A percentile compares a stretch with the other conserved stretches of the same genome.
These are phyloP conservation scores for Mactromeris polynyma DNA, from an alignment of 2,888 invertebrate genomes.

Conservation along the genomic window DNA sequence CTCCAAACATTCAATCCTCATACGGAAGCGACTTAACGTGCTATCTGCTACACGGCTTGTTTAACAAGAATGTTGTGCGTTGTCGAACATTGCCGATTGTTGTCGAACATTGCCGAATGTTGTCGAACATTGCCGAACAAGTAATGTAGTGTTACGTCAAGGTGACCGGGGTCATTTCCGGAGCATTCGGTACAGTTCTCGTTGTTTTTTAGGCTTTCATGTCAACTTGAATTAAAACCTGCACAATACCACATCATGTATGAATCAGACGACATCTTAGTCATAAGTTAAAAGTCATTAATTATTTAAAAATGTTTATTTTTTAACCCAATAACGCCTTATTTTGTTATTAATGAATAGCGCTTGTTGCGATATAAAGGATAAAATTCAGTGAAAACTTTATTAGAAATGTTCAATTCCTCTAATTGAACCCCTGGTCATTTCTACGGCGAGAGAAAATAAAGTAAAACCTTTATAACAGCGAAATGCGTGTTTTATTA, in stretches of 20 bases:
- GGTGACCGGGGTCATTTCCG: conserved; percentile 64
- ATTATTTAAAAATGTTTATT: background rate
- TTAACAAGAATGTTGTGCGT: conserved; percentile 42
- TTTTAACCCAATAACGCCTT: no score
- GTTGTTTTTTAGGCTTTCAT: conserved; percentile 2
- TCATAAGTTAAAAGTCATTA: background rate
- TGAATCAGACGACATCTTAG: conserved; percentile 8
- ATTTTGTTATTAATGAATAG: no score
- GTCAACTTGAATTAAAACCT: background rate
- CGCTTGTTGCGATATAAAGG: no score
- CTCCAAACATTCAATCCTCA: conserved; percentile 32
- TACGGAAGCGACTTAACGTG: conserved; percentile 49
- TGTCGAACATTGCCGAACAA: conserved; percentile 55
- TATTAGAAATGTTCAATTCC: no score
- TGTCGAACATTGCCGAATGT: conserved; percentile 34
- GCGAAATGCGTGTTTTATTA: no score
- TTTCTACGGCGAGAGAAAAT: no score
- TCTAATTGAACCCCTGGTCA: no score
- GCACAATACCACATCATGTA: background rate
- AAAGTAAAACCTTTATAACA: no score
- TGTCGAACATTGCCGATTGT: conserved; percentile 60
- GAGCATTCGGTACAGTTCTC: conserved; percentile 53
- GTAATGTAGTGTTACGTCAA: conserved; percentile 53
- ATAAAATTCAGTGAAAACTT: no score
- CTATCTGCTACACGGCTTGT: conserved; percentile 40